phyloP scores from a whole-genome alignment of 2,113 vertebrate species.

The Pluvialis apricaria region DNA sequence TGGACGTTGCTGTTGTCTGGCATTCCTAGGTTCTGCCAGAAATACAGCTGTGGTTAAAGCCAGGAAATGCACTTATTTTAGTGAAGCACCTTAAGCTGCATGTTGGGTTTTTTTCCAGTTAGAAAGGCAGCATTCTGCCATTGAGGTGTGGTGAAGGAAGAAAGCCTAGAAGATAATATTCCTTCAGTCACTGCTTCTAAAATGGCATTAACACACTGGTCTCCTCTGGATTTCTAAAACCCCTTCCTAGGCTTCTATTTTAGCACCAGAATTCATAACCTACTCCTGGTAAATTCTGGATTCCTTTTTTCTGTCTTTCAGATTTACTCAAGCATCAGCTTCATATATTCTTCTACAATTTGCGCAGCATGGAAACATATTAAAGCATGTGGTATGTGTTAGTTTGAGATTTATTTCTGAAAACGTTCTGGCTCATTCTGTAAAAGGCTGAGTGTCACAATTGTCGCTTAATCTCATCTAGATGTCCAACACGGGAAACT shows the following conservation, averaged over 20 bases:
- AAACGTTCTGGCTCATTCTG: neutral
- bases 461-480: slow-evolving; percentile 53
- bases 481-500: slow-evolving; percentile 98
- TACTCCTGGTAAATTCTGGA: neutral
- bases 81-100: neutral
- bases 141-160: neutral
- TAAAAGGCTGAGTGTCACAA: neutral
- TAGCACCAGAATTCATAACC: neutral
- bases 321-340: slow-evolving; percentile 94
- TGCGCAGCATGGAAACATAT: slow-evolving; percentile 95
- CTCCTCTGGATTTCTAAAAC: neutral
- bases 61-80: no score
- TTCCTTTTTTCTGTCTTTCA: slow-evolving; percentile 49
- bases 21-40: no score
- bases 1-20: no score
- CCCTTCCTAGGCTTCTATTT: neutral
- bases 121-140: neutral
- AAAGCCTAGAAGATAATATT: neutral
- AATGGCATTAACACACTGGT: neutral
- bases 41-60: no score
- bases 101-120: neutral
- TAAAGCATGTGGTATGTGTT: slow-evolving; percentile 89
- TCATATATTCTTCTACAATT: slow-evolving; percentile 97
- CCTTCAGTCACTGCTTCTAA: neutral
- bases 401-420: neutral